phyloP scores from a whole-genome alignment of 2,797 vertebrate genomes.

The Neostethus bicornis region DNA sequence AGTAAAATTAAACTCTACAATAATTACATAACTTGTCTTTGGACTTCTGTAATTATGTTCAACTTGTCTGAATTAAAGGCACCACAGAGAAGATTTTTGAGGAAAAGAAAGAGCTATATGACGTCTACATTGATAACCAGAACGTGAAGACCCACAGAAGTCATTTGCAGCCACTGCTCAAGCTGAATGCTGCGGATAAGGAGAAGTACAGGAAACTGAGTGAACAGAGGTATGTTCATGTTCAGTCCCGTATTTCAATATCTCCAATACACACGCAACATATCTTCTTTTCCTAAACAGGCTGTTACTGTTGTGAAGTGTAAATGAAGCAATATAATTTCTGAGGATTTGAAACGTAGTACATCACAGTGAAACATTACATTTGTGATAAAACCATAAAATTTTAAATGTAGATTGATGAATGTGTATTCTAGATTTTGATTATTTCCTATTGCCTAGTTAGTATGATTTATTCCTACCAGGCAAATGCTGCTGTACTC shows the following conservation, averaged over 20 bases:
- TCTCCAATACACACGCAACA: not conserved
- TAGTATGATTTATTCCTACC: conserved; percentile 4
- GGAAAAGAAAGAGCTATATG: conserved; percentile 94
- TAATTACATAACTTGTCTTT: not conserved
- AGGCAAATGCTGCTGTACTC: conserved; percentile 97
- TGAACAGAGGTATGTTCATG: conserved; percentile 88
- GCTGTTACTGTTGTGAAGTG: too few relatives aligned
- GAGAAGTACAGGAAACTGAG: conserved; percentile 96
- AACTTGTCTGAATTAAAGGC: conserved; percentile 70
- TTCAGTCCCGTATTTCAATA: not conserved
- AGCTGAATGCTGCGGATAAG: conserved; percentile 90
- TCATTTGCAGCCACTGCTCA: conserved; percentile 89
- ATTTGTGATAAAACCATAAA: too few relatives aligned
- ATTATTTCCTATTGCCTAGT: not conserved
- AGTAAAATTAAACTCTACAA: conserved; percentile 62
- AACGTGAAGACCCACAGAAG: conserved; percentile 96
- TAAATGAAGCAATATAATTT: too few relatives aligned
- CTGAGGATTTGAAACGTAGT: too few relatives aligned
- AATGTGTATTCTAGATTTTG: too few relatives aligned
- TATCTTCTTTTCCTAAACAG: too few relatives aligned
- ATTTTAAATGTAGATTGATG: too few relatives aligned
- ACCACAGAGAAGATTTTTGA: conserved; percentile 99
- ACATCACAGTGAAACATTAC: too few relatives aligned
- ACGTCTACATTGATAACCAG: conserved; percentile 97
- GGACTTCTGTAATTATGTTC: not conserved